Percentiles rank a stretch among this genome's conserved stretches.
Evolutionary conservation across 2,113 vertebrate species (phyloP).

Genomic region (Ameiurus melas): DNA sequence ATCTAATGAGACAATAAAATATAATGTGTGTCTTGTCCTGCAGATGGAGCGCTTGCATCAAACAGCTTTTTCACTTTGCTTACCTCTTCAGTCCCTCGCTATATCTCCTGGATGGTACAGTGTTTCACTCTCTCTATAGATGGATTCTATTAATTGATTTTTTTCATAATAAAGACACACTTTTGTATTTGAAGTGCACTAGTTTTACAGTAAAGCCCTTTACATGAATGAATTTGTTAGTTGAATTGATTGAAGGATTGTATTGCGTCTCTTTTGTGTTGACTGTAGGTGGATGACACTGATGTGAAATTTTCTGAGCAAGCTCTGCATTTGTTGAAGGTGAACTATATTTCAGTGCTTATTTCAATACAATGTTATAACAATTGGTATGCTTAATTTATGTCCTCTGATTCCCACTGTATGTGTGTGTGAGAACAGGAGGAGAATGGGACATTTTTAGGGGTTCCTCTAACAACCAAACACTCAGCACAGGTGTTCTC

Average conservation of each 20-base stretch:
- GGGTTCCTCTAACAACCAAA: slow-evolving; percentile 76
- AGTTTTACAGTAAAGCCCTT: not conserved
- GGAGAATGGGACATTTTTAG: slow-evolving; percentile 81
- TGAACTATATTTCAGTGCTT: slow-evolving; percentile 45
- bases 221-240: not conserved
- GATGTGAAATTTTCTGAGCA: slow-evolving; percentile 88
- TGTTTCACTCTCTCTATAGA: not conserved
- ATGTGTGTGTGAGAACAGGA: slow-evolving; percentile 58
- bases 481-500: slow-evolving; percentile 81
- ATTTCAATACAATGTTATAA: not conserved
- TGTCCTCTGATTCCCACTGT: not conserved
- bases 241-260: not conserved
- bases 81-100: slow-evolving; percentile 83
- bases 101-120: slow-evolving; percentile 86
- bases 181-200: not conserved
- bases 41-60: slow-evolving; percentile 85
- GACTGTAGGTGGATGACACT: slow-evolving; percentile 82
- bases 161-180: not conserved
- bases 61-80: slow-evolving; percentile 85
- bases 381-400: not conserved
- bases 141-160: not conserved
- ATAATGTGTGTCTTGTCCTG: slow-evolving; percentile 60
- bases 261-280: not conserved
- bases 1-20: not conserved
- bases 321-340: slow-evolving; percentile 78